phyloP scores from a whole-genome alignment of 2,888 invertebrate species.

The Macrosoma leucophasiata region DNA sequence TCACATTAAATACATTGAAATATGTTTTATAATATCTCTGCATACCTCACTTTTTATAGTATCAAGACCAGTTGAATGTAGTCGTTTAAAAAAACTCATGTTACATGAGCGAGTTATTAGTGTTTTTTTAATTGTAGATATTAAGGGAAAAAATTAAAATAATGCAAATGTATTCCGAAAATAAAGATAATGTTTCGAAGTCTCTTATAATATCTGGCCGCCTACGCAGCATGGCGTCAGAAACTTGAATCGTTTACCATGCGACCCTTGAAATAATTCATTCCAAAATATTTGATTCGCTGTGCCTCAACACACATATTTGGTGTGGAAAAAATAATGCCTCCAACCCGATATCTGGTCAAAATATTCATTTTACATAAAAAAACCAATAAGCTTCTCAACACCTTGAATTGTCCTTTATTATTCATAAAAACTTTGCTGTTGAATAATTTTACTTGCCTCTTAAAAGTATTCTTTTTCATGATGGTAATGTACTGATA shows the following conservation, averaged over 20 bases:
- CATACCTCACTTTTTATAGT: too few relatives aligned
- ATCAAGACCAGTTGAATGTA: too few relatives aligned
- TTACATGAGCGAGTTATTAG: background rate
- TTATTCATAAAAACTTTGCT: too few relatives aligned
- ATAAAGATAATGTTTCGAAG: background rate
- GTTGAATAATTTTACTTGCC: too few relatives aligned
- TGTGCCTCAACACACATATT: conserved; percentile 6
- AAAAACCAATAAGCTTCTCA: background rate
- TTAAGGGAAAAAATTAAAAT: conserved; percentile 1
- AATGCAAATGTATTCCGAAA: conserved; percentile 1
- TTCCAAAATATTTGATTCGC: conserved; percentile 4
- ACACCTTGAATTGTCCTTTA: too few relatives aligned
- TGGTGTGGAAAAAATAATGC: conserved; percentile 8
- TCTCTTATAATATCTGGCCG: background rate
- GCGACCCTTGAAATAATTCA: conserved; percentile 6
- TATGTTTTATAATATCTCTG: too few relatives aligned
- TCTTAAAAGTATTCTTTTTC: too few relatives aligned
- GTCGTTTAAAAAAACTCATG: too few relatives aligned
- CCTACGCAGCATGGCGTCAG: conserved; percentile 4
- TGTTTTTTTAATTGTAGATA: background rate
- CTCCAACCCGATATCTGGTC: background rate
- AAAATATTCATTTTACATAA: conserved; percentile 4
- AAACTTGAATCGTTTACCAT: conserved; percentile 10
- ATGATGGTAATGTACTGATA: too few relatives aligned
- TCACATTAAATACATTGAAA: too few relatives aligned